Base-by-base conservation (phyloP, 2,888 invertebrate species). In the Gandaritis pyraliata region DNA sequence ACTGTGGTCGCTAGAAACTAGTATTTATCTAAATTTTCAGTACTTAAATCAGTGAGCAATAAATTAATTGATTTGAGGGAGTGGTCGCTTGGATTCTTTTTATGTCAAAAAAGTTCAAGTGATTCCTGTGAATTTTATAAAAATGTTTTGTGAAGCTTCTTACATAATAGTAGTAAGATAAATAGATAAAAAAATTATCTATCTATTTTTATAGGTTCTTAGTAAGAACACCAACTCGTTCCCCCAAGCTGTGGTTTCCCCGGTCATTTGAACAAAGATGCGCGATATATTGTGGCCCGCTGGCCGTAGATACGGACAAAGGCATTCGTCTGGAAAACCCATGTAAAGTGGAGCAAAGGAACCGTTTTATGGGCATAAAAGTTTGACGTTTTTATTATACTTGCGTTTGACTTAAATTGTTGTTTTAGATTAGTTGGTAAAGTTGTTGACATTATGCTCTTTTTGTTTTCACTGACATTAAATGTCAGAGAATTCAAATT, bases 241-340 rank as follows among this genome's bases (percentile, higher is more conserved):
- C 45, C 5, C 4, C 0, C 54, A 12, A 54, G 46, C 55, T 64
- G 30, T 48, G 53, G 29, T 36, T 41, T 33, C 18, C 36, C 39
- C 53, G 41, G 68, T 65, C 70, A 72, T 78, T 76, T 70, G 64
- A 73, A 74, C 78, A 75, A 75, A 76, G 77, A 79, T 67, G 66
- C 69, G 70, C 65, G 64, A 73, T 73, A 74, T 74, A 71, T 77
- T 70, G 67, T 67, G 63, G 66, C 61, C 69, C 72, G 48, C 57
- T 65, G 63, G 59, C 67, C 68, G 64, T 69, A 68, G 70, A 70
- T 65, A 71, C 65, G 69, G 63, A 73, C 70, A 73, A 74, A 72
- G 59, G 71, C 71, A 66, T 68, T 69, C 66, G 59, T 66, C 64
- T 64, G 70, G 69, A 74, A 75, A 72, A 74, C 68, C 62, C 69